Percentiles rank a stretch among this genome's conserved stretches.
phyloP scores from a whole-genome alignment of 2,888 invertebrate species.

The Melinopterus prodromus region DNA sequence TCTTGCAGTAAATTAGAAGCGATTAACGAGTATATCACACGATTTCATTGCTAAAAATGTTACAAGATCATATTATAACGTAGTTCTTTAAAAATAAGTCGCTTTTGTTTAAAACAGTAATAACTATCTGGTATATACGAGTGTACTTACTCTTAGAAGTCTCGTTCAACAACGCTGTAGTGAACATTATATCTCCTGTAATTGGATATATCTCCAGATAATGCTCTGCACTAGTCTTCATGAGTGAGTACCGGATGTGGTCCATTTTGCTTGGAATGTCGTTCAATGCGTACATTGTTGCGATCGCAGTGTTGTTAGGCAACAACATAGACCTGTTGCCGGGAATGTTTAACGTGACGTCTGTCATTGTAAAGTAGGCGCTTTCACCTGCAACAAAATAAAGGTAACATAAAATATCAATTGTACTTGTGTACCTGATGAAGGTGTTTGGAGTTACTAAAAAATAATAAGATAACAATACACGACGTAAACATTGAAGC shows the following conservation, averaged over 20 bases:
- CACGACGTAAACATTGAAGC: too few relatives aligned
- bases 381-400: conserved; percentile 49
- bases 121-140: background rate
- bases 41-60: too few relatives aligned
- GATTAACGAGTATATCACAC: too few relatives aligned
- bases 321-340: conserved; percentile 46
- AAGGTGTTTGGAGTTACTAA: too few relatives aligned
- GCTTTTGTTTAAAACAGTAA: background rate
- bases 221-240: conserved; percentile 39
- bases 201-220: conserved; percentile 45
- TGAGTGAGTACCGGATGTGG: conserved; percentile 44
- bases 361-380: conserved; percentile 54
- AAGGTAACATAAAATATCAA: background rate
- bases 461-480: too few relatives aligned
- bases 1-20: too few relatives aligned
- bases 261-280: conserved; percentile 35
- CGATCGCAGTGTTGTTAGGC: conserved; percentile 45
- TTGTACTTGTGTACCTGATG: background rate
- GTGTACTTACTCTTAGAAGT: conserved; percentile 43
- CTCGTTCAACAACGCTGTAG: conserved; percentile 40
- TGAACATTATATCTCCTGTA: conserved; percentile 48
- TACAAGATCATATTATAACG: too few relatives aligned
- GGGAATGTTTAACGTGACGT: conserved; percentile 51
- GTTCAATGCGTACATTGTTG: conserved; percentile 47
- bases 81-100: too few relatives aligned